Conservation (phyloP, 23 tunicate species). For the Clavelina lepadiformis region DNA sequence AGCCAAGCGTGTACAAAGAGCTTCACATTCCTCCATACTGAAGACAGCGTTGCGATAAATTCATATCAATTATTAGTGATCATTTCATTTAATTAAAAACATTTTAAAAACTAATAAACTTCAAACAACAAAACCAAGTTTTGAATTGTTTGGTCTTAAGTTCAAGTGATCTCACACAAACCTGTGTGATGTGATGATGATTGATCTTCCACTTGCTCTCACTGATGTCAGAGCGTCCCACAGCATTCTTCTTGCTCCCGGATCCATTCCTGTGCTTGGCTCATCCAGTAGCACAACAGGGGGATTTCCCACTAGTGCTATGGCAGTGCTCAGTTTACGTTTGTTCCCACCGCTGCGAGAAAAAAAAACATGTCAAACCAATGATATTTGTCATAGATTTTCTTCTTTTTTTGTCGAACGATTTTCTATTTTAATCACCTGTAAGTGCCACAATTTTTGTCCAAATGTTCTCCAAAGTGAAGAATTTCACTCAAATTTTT, state of each 20-base stretch:
- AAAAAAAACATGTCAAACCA: background rate
- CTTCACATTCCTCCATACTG: conserved; percentile 90
- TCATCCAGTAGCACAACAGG: conserved; percentile 34
- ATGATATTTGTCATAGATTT: background rate
- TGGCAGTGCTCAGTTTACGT: conserved; percentile 27
- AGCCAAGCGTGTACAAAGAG: conserved; percentile 65
- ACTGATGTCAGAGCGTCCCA: conserved; percentile 19
- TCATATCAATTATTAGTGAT: too few species aligned
- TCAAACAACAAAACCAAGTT: background rate
- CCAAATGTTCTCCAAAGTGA: conserved; percentile 49
- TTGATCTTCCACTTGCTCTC: background rate
- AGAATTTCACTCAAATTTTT: conserved; percentile 46
- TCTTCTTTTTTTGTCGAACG: too few species aligned
- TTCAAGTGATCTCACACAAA: background rate
- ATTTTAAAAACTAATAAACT: too few species aligned
- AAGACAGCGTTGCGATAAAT: too few species aligned
- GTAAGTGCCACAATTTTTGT: conserved; percentile 71
- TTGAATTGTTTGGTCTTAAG: background rate
- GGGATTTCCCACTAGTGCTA: conserved; percentile 30
- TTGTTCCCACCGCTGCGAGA: conserved; percentile 22
- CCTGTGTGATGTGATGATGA: conserved; percentile 22
- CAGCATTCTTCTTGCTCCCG: conserved; percentile 21
- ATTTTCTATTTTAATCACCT: too few species aligned
- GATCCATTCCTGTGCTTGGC: conserved; percentile 42
- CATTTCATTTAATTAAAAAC: background rate